Evolutionary conservation across 2,113 vertebrate genomes (phyloP).

Genomic region (Trematocara unimaculatum): DNA sequence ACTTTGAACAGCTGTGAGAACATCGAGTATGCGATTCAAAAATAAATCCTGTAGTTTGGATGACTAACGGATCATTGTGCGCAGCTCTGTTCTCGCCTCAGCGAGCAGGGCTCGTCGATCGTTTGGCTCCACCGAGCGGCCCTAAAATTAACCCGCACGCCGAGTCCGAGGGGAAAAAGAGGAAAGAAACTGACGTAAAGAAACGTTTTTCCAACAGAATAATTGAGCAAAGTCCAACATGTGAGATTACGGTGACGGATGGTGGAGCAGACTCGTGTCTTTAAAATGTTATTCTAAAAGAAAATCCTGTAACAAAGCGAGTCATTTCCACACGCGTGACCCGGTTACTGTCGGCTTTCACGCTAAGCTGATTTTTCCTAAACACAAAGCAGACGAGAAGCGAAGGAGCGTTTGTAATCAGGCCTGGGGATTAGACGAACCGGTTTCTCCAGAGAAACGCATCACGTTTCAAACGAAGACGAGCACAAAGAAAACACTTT

Average conservation of each 20-base stretch:
- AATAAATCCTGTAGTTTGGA: background rate
- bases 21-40: background rate
- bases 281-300: background rate
- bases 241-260: background rate
- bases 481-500: background rate
- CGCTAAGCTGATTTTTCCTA: background rate
- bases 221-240: background rate
- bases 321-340: background rate
- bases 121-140: background rate
- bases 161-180: background rate
- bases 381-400: background rate
- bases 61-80: background rate
- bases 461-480: background rate
- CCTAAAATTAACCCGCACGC: background rate
- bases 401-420: background rate
- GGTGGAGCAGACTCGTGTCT: background rate
- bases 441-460: background rate
- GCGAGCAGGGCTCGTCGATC: background rate
- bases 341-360: background rate
- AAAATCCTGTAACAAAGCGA: background rate
- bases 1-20: background rate
- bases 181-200: background rate
- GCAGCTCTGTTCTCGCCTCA: background rate
- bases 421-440: background rate
- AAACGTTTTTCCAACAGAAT: background rate